These are phyloP conservation scores for Eremophila alpestris DNA, from an alignment of 2,797 vertebrate genomes.

Conservation along the genomic window DNA sequence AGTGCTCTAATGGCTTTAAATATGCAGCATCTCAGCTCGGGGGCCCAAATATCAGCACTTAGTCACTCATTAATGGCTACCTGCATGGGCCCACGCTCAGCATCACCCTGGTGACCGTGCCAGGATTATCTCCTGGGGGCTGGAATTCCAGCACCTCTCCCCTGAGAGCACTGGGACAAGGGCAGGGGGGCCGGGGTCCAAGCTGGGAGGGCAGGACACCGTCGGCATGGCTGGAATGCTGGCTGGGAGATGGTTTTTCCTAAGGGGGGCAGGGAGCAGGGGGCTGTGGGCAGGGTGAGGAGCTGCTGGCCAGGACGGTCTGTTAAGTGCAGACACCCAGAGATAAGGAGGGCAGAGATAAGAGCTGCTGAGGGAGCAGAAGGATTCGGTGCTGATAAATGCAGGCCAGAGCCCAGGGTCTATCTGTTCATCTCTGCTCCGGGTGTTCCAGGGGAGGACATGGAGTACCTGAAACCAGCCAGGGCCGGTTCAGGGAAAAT, in stretches of 20 bases:
- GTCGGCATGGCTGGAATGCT: neutral
- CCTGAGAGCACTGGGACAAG: neutral
- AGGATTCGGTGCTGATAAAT: constrained; percentile 36
- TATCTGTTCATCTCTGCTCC: constrained; percentile 34
- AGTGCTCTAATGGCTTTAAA: constrained; percentile 38
- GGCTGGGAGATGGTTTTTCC: neutral
- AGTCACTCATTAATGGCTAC: constrained; percentile 59
- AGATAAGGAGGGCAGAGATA: constrained; percentile 58
- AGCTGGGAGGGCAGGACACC: neutral
- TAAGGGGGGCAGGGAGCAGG: neutral
- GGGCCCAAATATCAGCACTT: constrained; percentile 53
- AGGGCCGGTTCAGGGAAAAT: neutral
- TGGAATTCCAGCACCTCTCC: neutral
- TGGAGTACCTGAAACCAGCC: neutral
- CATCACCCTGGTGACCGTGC: neutral
- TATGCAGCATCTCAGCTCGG: constrained; percentile 28
- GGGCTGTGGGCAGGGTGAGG: neutral
- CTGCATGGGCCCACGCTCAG: constrained; percentile 1
- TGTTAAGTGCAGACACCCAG: constrained; percentile 15
- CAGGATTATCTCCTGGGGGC: neutral
- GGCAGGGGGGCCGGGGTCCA: neutral
- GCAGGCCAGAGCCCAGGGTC: neutral
- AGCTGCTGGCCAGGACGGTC: neutral
- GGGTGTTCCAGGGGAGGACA: neutral
- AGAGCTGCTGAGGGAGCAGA: neutral